Conservation (phyloP, 64 coral and sea anemone species). For the Actinia equina region DNA sequence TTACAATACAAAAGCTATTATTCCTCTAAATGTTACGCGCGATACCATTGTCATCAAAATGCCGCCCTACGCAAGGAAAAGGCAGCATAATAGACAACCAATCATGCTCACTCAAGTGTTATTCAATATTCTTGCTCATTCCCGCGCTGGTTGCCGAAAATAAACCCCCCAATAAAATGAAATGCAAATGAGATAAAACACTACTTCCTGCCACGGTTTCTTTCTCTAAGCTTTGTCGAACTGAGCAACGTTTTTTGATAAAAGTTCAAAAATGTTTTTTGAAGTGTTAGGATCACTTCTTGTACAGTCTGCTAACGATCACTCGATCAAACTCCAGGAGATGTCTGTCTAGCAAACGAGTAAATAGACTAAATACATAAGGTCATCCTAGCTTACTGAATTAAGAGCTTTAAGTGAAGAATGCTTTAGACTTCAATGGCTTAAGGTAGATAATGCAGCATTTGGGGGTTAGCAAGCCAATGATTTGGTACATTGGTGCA, state of each 20-base stretch:
- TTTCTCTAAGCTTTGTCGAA: not conserved
- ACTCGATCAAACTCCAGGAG: slow-evolving; percentile 20
- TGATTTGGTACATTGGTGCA: not conserved
- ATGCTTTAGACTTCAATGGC: not conserved
- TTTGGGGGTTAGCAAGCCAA: not conserved
- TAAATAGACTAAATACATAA: slow-evolving; percentile 20
- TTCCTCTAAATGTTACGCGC: slow-evolving; percentile 19
- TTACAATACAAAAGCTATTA: slow-evolving; percentile 17
- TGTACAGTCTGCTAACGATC: slow-evolving; percentile 4
- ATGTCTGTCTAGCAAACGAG: slow-evolving; percentile 3
- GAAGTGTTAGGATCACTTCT: not conserved
- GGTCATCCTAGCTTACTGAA: slow-evolving; percentile 7
- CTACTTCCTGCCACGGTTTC: not conserved
- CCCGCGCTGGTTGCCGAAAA: not conserved
- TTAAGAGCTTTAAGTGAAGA: slow-evolving; percentile 12
- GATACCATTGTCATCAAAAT: slow-evolving; percentile 14
- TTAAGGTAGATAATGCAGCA: not conserved
- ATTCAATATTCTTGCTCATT: not conserved
- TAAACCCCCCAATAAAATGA: not conserved
- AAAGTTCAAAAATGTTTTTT: not conserved
- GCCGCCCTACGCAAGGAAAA: slow-evolving; percentile 3
- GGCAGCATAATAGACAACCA: not conserved
- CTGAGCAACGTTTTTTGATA: not conserved
- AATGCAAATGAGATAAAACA: not conserved
- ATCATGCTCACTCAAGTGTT: not conserved